Evolutionary conservation across 2,888 invertebrate genomes (phyloP).

Genomic region (Hyalella azteca): DNA sequence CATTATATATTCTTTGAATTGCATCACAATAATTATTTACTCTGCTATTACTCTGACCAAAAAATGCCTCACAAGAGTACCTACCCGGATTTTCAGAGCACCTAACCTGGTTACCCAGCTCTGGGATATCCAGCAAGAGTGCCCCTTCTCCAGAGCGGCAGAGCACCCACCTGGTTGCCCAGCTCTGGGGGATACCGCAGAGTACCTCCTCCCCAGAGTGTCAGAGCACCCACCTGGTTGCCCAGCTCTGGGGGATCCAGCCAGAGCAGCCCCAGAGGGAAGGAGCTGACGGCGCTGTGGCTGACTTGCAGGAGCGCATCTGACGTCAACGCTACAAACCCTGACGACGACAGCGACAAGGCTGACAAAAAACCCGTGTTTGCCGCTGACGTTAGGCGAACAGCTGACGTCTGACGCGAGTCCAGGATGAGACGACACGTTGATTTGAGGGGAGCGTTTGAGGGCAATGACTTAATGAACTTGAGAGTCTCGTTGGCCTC

Average conservation of each 20-base stretch:
- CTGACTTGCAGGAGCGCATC: not conserved
- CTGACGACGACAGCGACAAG: not conserved
- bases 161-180: no score
- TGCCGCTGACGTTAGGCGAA: not conserved
- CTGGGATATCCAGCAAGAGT: no score
- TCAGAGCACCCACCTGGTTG: not conserved
- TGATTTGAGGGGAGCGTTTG: no score
- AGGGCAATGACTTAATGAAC: not conserved
- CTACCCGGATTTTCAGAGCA: no score
- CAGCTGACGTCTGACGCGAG: not conserved
- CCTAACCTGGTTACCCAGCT: no score
- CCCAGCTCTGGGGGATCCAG: not conserved
- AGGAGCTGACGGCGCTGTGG: not conserved
- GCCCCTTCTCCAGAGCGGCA: not conserved
- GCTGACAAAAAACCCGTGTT: not conserved
- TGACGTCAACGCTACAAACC: not conserved
- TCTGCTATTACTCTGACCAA: no score
- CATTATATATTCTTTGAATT: no score
- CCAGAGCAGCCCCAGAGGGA: constrained; percentile 4
- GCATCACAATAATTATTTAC: no score
- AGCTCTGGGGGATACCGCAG: no score
- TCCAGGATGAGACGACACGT: not conserved
- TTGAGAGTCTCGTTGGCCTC: not conserved
- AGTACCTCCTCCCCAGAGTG: not conserved
- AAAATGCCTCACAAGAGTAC: no score